Evolutionary conservation across 2,888 invertebrate genomes (phyloP), one percentile per base, ranked within the genome.

Genomic region (Tenthredo livida): DNA sequence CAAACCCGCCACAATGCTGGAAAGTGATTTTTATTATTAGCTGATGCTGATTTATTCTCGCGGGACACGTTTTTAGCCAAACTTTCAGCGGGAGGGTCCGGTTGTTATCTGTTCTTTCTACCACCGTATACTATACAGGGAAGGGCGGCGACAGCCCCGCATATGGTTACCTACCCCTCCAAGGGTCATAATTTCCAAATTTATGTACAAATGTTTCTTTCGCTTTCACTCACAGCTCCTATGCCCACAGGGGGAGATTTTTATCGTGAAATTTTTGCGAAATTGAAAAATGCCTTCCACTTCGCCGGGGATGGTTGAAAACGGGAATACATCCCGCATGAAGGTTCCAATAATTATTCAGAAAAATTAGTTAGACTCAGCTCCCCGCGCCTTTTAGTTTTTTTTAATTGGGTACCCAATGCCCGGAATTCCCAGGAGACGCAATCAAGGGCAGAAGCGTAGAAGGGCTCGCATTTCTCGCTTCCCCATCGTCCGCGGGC

Each of bases 11-110:
- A 89, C 91, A 91, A 91, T 91, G 91, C 92, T 92, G 92, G 91
- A 93, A 93, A 93, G 92, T 93, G 93, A 93, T 93, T 93, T 93
- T 93, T 93, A 93, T 93, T 92, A 91, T 91, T 90, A 89, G 87
- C 87, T 92, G 91, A 92, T 93, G 90, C 93, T 93, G 92, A 93
- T 93, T 93, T 93, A 93, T 92, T 89, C 89, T 84, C 84, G 86
- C 87, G 88, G 85, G 85, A 75, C 84, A 58, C 61, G 84, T 86
- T 87, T 83, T 83, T 37, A 15, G 47, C 83, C 17, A 83, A 70
- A 83, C 43, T 54, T 54, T 21, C 17, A 33, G 43, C 9, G 80
- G 47, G 50, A 25, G 43, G 47, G 67, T 83, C 83, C 83, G 83
- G 67, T 17, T 70, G 83, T 83, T 83, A 83, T 83, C 83, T 83